Conservation (phyloP, 2,113 vertebrate species). For the Balaeniceps rex region DNA sequence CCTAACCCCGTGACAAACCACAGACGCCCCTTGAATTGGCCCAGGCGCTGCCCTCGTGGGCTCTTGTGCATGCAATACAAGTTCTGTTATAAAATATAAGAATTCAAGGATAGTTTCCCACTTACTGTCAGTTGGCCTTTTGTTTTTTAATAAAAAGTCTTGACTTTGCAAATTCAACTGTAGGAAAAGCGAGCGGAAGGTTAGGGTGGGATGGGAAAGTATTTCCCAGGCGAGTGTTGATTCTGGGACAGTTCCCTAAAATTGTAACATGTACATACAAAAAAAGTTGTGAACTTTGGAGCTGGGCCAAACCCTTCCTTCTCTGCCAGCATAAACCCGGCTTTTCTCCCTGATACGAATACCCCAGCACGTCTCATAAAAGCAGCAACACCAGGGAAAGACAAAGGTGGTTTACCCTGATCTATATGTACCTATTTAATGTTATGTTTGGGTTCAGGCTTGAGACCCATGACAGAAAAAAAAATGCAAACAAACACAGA, state of each 20-base stretch:
- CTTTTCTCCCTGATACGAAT: background rate
- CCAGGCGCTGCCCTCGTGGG: background rate
- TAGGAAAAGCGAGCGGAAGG: background rate
- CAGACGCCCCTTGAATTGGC: background rate
- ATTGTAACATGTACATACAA: background rate
- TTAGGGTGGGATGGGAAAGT: constrained; percentile 34
- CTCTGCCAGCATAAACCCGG: constrained; percentile 43
- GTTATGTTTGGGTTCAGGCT: background rate
- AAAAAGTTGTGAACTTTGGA: constrained; percentile 53
- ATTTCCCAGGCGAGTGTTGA: constrained; percentile 43
- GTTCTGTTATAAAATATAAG: background rate
- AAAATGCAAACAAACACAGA: background rate
- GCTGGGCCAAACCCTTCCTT: background rate
- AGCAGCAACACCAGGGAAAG: background rate
- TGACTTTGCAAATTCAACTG: background rate
- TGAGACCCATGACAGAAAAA: background rate
- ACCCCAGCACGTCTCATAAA: background rate
- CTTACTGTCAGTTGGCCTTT: background rate
- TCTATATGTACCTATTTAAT: background rate
- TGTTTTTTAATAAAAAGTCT: background rate
- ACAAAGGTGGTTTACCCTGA: background rate
- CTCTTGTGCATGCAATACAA: background rate
- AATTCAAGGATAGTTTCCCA: background rate
- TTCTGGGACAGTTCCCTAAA: constrained; percentile 48
- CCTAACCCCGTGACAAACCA: background rate